Base-by-base conservation (phyloP, 2,888 invertebrate species). In the Nemapogon koenigi region DNA sequence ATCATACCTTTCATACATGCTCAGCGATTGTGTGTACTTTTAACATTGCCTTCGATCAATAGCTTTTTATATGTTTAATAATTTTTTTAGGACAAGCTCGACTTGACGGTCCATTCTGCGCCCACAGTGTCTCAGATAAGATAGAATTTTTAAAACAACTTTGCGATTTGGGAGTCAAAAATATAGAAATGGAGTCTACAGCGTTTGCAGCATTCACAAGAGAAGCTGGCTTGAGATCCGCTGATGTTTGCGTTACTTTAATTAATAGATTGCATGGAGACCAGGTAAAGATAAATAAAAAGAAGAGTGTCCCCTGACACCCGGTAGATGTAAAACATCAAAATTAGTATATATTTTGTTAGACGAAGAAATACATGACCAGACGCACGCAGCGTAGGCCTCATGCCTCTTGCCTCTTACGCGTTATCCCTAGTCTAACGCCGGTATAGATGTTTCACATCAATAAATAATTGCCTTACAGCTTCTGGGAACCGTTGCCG, bases 151-250 rank as follows among this genome's bases (percentile, higher is more conserved):
- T 91, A 8, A 53, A 62, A 1, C 60, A 62, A 16, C 60, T 86
- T 2, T 53, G 70, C 6, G 51, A 60, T 0, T 51, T 71, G 26
- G 89, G 87, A 0, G 84, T 91, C 1, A 76, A 73, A 29, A 91
- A 91, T 53, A 88, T 91, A 36, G 91, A 91, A 60, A 90, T 90
- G 91, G 91, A 91, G 57, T 85, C 86, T 1, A 82, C 86, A 0
- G 87, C 88, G 26, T 89, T 91, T 50, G 82, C 89, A 0, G 87
- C 89, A 0, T 57, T 86, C 35, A 87, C 88, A 3, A 66, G 81
- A 32, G 81, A 83, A 44, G 85, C 86, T 1, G 85, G 85, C 0
- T 64, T 90, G 1, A 70, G 81, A 46, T 83, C 86, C 1, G 87
- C 85, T 0, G 85, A 88, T 26, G 78, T 90, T 0, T 91, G 91